Conservation (phyloP, 1,140 invertebrate genomes). For the Matsumurasca onukii region DNA sequence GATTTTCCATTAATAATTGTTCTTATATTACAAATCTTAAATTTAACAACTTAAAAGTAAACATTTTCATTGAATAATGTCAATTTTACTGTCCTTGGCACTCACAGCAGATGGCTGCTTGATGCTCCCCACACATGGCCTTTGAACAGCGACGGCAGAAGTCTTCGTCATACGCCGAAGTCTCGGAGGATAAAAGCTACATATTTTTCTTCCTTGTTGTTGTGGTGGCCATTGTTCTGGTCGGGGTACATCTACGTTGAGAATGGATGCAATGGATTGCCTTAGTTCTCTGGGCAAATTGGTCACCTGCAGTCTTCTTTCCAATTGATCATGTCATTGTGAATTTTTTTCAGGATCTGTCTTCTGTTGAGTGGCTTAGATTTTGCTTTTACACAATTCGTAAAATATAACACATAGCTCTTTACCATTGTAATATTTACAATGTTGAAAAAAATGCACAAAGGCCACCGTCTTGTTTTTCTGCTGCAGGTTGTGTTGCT, state of each 20-base stretch:
- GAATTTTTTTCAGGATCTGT: not conserved
- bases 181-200: not conserved
- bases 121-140: constrained; percentile 2
- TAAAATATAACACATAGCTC: constrained; percentile 34
- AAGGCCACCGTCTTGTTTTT: too few species aligned
- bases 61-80: too few species aligned
- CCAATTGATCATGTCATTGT: not conserved
- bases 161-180: not conserved
- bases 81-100: too few species aligned
- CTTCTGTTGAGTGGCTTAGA: not conserved
- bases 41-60: too few species aligned
- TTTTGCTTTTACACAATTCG: not conserved
- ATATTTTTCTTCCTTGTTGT: constrained; percentile 16
- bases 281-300: constrained; percentile 8
- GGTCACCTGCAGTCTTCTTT: not conserved
- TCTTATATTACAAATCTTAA: too few species aligned
- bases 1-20: too few species aligned
- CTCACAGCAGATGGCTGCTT: not conserved
- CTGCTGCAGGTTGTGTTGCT: constrained; percentile 39
- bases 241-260: too few species aligned
- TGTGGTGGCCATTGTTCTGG: too few species aligned
- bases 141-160: not conserved
- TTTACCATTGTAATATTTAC: constrained; percentile 41
- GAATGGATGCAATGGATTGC: not conserved
- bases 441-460: constrained; percentile 42